Evolutionary conservation across 2,888 invertebrate genomes (phyloP).

Genomic region (Dastarcus helophoroides): DNA sequence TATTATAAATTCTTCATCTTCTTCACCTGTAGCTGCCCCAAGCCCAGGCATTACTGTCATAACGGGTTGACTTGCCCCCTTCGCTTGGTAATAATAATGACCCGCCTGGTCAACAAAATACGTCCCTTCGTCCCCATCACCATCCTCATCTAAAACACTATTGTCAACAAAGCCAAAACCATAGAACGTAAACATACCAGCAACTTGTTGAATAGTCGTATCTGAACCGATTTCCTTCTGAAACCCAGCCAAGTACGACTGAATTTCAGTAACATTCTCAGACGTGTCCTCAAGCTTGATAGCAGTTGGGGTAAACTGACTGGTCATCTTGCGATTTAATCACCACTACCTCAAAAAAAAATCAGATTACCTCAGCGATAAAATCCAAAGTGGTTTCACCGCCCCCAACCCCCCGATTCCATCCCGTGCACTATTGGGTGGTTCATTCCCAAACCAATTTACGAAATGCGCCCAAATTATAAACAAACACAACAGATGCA

Average conservation of each 20-base stretch:
- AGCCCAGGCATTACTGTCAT: constrained; percentile 49
- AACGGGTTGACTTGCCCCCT: constrained; percentile 50
- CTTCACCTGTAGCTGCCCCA: constrained; percentile 33
- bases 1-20: constrained; percentile 40
- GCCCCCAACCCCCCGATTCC: no score
- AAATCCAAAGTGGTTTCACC: no score
- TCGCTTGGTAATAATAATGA: constrained; percentile 70
- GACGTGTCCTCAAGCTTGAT: constrained; percentile 37
- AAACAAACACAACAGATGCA: no score
- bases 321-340: constrained; percentile 30
- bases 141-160: constrained; percentile 33
- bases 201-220: constrained; percentile 34
- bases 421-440: no score
- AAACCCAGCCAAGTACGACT: constrained; percentile 70
- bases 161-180: not conserved
- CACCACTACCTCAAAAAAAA: no score
- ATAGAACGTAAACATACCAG: constrained; percentile 30
- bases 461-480: no score
- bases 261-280: constrained; percentile 55
- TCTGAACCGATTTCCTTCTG: constrained; percentile 64
- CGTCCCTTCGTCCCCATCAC: constrained; percentile 51
- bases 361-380: no score
- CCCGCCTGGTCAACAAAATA: constrained; percentile 75
- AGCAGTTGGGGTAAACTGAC: constrained; percentile 30
- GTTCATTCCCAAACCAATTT: no score